Percentiles rank a stretch among this genome's conserved stretches.
Conservation (phyloP, 2,797 vertebrate species). For the Rhinatrema bivittatum region DNA sequence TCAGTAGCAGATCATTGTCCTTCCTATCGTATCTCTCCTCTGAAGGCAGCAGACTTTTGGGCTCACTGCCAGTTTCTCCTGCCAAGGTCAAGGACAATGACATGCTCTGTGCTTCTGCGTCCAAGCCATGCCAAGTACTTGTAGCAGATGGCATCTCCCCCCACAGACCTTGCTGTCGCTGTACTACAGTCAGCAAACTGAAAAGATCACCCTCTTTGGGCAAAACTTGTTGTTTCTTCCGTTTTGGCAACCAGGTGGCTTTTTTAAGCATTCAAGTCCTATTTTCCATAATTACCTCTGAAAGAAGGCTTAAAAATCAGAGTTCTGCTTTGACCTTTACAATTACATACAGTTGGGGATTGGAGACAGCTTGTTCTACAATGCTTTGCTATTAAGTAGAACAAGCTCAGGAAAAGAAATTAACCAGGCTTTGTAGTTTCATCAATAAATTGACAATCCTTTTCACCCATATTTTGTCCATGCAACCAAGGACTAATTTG, state of each 20-base stretch:
- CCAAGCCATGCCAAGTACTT: conserved; percentile 27
- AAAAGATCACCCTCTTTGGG: conserved; percentile 47
- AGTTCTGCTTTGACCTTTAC: not conserved
- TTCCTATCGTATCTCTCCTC: conserved; percentile 1
- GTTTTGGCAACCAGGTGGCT: conserved; percentile 30
- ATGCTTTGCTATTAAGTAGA: not conserved
- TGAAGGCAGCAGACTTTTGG: conserved; percentile 10
- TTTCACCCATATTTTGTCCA: no score
- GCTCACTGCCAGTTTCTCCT: conserved; percentile 4
- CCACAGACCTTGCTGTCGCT: conserved; percentile 13
- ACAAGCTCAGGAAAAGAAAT: not conserved
- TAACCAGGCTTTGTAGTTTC: no score
- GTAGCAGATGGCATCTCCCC: conserved; percentile 40
- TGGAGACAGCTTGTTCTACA: not conserved
- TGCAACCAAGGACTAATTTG: no score
- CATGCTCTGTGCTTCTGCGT: conserved; percentile 3
- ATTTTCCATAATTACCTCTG: conserved; percentile 32
- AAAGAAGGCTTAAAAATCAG: conserved; percentile 18
- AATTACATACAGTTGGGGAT: accelerated
- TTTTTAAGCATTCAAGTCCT: conserved; percentile 16
- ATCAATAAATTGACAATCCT: no score
- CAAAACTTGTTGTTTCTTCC: conserved; percentile 46
- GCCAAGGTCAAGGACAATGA: conserved; percentile 29
- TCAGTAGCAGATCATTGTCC: no score
- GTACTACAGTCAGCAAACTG: conserved; percentile 29